phyloP scores from a whole-genome alignment of 2,113 vertebrate genomes.

The Archilochus colubris region DNA sequence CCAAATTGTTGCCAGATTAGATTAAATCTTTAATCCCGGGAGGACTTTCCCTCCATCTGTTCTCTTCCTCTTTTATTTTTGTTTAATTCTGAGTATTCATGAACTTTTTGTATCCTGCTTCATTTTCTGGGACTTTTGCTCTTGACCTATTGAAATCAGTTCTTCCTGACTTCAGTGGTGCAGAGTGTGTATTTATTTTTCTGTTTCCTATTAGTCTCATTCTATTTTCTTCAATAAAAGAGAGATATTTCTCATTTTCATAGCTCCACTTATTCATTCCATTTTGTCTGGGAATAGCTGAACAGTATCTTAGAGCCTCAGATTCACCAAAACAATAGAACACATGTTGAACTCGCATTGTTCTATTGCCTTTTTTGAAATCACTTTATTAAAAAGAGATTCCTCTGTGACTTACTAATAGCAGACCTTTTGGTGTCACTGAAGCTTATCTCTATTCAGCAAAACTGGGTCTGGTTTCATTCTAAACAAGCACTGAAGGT shows the following conservation, averaged over 20 bases:
- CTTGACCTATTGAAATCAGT: background rate
- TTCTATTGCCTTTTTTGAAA: slow-evolving; percentile 14
- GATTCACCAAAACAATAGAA: background rate
- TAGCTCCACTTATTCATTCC: background rate
- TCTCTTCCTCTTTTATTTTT: background rate
- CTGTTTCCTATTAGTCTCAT: background rate
- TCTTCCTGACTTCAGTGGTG: background rate
- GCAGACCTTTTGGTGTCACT: slow-evolving; percentile 4
- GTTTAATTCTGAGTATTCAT: background rate
- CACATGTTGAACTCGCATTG: background rate
- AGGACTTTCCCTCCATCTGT: background rate
- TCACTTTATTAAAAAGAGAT: slow-evolving; percentile 18
- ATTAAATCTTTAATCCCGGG: background rate
- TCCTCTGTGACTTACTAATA: slow-evolving; percentile 20
- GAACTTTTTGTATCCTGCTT: background rate
- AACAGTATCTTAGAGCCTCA: background rate
- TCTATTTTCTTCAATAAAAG: background rate
- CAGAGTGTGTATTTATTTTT: background rate
- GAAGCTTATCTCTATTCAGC: slow-evolving; percentile 21
- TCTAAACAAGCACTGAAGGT: background rate
- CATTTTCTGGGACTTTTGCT: background rate
- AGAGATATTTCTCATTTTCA: background rate
- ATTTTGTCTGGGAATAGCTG: background rate
- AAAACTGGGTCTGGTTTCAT: background rate
- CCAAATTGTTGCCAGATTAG: background rate